Evolutionary conservation across 2,113 vertebrate genomes (phyloP).

Genomic region (Pelvicachromis taeniatus): DNA sequence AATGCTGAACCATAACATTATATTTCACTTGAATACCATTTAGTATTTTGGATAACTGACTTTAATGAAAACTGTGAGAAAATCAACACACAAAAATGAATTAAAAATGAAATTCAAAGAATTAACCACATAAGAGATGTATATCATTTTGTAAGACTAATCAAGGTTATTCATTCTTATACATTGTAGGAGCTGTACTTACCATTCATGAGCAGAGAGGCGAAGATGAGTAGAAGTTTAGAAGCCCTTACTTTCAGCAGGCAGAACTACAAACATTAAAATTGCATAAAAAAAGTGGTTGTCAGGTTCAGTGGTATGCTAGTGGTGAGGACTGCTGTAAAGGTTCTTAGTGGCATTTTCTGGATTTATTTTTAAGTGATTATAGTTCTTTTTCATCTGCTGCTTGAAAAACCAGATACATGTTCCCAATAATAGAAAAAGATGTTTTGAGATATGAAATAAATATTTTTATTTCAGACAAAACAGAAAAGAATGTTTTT

Average conservation of each 20-base stretch:
- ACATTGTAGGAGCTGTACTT: not conserved
- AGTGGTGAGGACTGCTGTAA: not conserved
- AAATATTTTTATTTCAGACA: not conserved
- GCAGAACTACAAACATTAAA: conserved; percentile 56
- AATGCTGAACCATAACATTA: not conserved
- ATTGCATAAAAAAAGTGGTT: conserved; percentile 40
- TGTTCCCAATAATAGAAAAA: not conserved
- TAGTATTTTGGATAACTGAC: not conserved
- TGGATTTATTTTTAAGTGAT: not conserved
- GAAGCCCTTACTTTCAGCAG: conserved; percentile 48
- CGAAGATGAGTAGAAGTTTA: conserved; percentile 53
- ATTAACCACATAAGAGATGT: not conserved
- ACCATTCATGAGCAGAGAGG: conserved; percentile 50
- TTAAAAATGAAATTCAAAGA: not conserved
- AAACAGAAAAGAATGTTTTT: not conserved
- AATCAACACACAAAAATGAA: not conserved
- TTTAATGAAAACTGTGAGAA: not conserved
- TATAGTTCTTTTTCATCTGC: not conserved
- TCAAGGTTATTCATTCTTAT: not conserved
- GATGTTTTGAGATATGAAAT: not conserved
- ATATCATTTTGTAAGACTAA: not conserved
- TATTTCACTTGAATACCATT: not conserved
- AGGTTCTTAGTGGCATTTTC: not conserved
- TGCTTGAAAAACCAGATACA: not conserved
- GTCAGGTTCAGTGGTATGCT: conserved; percentile 7